Evolutionary conservation across 2,888 invertebrate genomes (phyloP).

Genomic region (Callimorpha dominula): DNA sequence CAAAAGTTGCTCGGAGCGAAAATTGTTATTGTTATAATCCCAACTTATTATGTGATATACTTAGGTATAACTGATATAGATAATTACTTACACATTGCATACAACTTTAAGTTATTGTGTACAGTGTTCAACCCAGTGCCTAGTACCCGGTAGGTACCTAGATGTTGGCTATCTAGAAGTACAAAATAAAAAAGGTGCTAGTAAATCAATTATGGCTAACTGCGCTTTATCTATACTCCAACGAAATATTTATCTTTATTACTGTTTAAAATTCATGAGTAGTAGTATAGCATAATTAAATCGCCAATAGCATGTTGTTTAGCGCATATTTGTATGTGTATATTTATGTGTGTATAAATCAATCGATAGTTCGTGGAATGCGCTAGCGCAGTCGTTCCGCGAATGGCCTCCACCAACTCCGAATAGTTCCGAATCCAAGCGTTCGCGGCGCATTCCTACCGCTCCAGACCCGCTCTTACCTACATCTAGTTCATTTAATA

Average conservation of each 20-base stretch:
- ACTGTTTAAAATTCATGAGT: slow-evolving; percentile 12
- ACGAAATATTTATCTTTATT: slow-evolving; percentile 19
- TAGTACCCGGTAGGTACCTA: background rate
- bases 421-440: slow-evolving; percentile 24
- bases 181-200: background rate
- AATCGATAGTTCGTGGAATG: slow-evolving; percentile 27
- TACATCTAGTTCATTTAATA: slow-evolving; percentile 17
- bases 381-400: slow-evolving; percentile 25
- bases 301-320: slow-evolving; percentile 5
- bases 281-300: slow-evolving; percentile 2
- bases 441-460: slow-evolving; percentile 27
- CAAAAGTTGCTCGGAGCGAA: too few species aligned
- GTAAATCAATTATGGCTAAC: slow-evolving; percentile 11
- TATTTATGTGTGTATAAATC: slow-evolving; percentile 23
- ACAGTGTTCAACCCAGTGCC: too few species aligned
- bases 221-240: slow-evolving; percentile 5
- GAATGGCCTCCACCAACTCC: slow-evolving; percentile 23
- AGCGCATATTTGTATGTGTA: slow-evolving; percentile 7
- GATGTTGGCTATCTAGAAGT: background rate
- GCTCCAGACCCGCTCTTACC: background rate
- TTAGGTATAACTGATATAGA: too few species aligned
- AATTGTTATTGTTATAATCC: too few species aligned
- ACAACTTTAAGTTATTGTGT: too few species aligned
- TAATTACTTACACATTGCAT: too few species aligned
- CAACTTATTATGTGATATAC: too few species aligned